These are phyloP conservation scores for Papilio gigon DNA, from an alignment of 2,888 invertebrate species.

Conservation along the genomic window DNA sequence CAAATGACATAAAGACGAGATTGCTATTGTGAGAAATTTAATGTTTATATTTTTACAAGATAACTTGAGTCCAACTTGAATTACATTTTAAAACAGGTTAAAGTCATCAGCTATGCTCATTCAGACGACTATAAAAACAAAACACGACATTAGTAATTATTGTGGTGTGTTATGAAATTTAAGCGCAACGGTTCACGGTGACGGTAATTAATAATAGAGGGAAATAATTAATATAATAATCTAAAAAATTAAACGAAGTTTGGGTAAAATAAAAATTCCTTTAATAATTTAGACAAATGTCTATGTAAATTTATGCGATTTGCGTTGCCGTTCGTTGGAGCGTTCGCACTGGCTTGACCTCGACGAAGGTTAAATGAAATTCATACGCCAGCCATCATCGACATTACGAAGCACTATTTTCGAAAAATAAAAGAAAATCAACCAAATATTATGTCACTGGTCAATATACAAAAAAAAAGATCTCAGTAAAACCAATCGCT, in stretches of 20 bases:
- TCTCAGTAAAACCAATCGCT: too few relatives aligned
- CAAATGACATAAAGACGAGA: too few relatives aligned
- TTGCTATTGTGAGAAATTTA: too few relatives aligned
- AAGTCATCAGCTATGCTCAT: too few relatives aligned
- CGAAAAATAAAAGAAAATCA: background rate
- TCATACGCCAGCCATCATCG: background rate
- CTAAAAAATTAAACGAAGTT: background rate
- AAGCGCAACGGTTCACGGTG: too few relatives aligned
- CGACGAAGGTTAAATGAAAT: background rate
- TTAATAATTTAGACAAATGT: background rate
- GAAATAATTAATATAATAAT: too few relatives aligned
- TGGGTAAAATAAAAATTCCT: background rate
- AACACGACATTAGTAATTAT: too few relatives aligned
- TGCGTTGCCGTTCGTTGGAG: background rate
- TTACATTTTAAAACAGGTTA: too few relatives aligned
- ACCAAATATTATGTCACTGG: background rate
- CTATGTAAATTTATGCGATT: slow-evolving; percentile 14
- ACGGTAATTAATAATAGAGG: slow-evolving; percentile 1
- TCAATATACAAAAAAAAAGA: too few relatives aligned
- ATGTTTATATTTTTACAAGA: too few relatives aligned
- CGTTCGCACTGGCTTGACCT: slow-evolving; percentile 9
- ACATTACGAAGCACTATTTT: slow-evolving; percentile 12
- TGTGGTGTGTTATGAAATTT: too few relatives aligned
- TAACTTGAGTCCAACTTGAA: too few relatives aligned
- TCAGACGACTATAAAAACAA: background rate